phyloP scores from a whole-genome alignment of 2,797 vertebrate species.

The Gastrophryne carolinensis region DNA sequence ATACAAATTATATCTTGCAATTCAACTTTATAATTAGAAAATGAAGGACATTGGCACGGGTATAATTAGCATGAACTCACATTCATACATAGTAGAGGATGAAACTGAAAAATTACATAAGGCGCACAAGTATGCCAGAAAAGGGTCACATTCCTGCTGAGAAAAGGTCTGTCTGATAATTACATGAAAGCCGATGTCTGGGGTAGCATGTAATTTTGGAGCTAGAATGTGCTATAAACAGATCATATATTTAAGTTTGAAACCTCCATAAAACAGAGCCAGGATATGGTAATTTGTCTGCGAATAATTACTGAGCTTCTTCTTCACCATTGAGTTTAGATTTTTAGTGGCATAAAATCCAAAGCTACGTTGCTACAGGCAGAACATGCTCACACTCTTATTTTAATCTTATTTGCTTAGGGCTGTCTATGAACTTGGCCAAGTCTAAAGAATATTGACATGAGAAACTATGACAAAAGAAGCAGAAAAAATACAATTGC shows the following conservation, averaged over 20 bases:
- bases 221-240: conserved; percentile 27
- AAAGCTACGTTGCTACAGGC: not conserved
- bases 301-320: no score
- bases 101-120: not conserved
- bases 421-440: not conserved
- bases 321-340: no score
- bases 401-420: no score
- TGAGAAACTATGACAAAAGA: no score
- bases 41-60: no score
- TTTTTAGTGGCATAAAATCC: no score
- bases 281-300: not conserved
- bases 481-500: no score
- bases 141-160: not conserved
- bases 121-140: not conserved
- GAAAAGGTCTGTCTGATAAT: conserved; percentile 14
- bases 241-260: conserved; percentile 30
- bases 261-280: conserved; percentile 3
- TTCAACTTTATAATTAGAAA: no score
- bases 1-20: no score
- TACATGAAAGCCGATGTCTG: conserved; percentile 22
- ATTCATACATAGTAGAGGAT: not conserved
- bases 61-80: not conserved
- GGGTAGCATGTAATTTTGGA: conserved; percentile 34
- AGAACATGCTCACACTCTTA: no score
- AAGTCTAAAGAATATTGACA: not conserved